phyloP scores from a whole-genome alignment of 2,888 invertebrate genomes.

The Patella depressa region DNA sequence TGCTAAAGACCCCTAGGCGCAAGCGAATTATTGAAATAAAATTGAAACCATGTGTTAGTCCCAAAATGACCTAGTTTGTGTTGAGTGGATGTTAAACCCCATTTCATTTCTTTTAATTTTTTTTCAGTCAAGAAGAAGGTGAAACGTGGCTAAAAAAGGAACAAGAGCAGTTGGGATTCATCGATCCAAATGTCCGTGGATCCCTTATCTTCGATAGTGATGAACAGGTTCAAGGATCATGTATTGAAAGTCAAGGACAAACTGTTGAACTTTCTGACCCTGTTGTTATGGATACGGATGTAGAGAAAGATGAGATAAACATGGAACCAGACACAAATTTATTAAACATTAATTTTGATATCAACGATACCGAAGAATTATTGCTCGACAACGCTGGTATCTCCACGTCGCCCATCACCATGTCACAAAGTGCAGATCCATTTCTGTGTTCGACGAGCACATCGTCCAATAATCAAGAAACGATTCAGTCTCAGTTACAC shows the following conservation, averaged over 20 bases:
- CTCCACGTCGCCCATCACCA: not conserved
- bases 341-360: not conserved
- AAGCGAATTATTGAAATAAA: too few species aligned
- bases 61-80: not conserved
- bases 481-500: not conserved
- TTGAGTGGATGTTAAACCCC: not conserved
- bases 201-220: slow-evolving; percentile 15
- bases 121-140: slow-evolving; percentile 32
- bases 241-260: slow-evolving; percentile 26
- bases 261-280: slow-evolving; percentile 19
- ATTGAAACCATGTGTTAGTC: too few species aligned
- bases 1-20: too few species aligned
- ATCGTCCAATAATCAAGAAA: slow-evolving; percentile 25
- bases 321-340: not conserved
- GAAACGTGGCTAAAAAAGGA: slow-evolving; percentile 30
- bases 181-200: slow-evolving; percentile 26
- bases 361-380: not conserved
- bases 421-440: not conserved
- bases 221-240: slow-evolving; percentile 11
- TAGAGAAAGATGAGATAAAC: not conserved
- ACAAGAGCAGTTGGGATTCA: slow-evolving; percentile 22
- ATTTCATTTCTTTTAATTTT: not conserved
- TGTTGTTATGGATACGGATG: not conserved
- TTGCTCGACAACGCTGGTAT: not conserved
- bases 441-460: slow-evolving; percentile 15